Evolutionary conservation across 2,797 vertebrate species (phyloP).

Genomic region (Pagetopsis macropterus): DNA sequence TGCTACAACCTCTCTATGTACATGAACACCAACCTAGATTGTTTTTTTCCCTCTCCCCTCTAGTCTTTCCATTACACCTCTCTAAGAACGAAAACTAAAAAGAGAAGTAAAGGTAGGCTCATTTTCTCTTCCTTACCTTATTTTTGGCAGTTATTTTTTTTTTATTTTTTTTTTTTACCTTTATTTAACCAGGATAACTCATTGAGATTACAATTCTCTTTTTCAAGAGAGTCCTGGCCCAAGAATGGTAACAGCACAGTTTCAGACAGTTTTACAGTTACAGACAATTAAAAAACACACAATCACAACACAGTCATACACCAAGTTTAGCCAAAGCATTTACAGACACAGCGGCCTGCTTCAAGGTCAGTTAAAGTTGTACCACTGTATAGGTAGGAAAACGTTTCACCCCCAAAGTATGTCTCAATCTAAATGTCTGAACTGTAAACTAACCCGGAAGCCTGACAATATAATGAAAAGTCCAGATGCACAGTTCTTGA

Average conservation of each 20-base stretch:
- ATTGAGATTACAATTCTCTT: too few species aligned
- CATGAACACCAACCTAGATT: slow-evolving; percentile 22
- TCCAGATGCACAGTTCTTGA: not conserved
- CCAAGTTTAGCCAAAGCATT: too few species aligned
- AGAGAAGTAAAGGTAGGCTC: slow-evolving; percentile 89
- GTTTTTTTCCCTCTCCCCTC: slow-evolving; percentile 44
- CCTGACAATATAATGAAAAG: not conserved
- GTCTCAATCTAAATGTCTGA: not conserved
- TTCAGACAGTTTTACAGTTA: too few species aligned
- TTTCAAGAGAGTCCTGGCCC: too few species aligned
- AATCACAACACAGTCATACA: too few species aligned
- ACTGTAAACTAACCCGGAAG: not conserved
- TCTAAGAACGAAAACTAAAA: slow-evolving; percentile 92
- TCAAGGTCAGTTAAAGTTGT: not conserved
- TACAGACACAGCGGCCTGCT: too few species aligned
- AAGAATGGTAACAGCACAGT: too few species aligned
- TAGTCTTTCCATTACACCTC: slow-evolving; percentile 92
- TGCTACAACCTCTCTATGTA: slow-evolving; percentile 7
- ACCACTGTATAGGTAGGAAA: not conserved
- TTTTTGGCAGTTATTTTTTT: not conserved
- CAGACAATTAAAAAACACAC: too few species aligned
- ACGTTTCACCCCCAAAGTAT: not conserved
- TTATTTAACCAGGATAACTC: too few species aligned
- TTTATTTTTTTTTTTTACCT: too few species aligned
- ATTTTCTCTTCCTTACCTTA: not conserved